phyloP scores from a whole-genome alignment of 2,113 vertebrate species.

The Thermophis baileyi region DNA sequence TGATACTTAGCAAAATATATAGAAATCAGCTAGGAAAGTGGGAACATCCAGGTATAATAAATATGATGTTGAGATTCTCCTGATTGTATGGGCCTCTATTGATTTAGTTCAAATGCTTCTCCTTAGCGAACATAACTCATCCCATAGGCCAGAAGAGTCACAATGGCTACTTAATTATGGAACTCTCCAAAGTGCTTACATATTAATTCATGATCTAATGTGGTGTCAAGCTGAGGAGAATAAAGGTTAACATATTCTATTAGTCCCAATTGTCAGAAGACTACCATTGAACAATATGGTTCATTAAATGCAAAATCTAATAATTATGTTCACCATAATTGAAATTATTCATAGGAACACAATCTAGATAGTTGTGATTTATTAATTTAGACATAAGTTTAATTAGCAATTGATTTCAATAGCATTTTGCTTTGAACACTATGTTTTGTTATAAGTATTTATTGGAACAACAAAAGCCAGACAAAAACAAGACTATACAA shows the following conservation, averaged over 20 bases:
- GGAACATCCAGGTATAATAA: conserved; percentile 6
- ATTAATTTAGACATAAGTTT: conserved; percentile 75
- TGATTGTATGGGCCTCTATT: conserved; percentile 13
- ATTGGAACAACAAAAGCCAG: conserved; percentile 28
- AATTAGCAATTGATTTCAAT: conserved; percentile 73
- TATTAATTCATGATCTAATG: conserved; percentile 69
- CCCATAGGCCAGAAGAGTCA: conserved; percentile 53
- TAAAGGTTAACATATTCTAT: conserved; percentile 79
- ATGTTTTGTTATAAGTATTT: conserved; percentile 55
- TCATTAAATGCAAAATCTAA: conserved; percentile 72
- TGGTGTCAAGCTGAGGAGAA: conserved; percentile 64
- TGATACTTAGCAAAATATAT: conserved; percentile 2
- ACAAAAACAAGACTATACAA: not conserved
- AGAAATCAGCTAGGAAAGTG: not conserved
- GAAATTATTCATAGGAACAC: conserved; percentile 70
- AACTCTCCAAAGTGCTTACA: conserved; percentile 62
- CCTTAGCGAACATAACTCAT: conserved; percentile 48
- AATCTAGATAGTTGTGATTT: conserved; percentile 71
- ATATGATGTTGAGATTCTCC: not conserved
- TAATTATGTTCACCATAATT: conserved; percentile 70
- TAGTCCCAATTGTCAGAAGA: conserved; percentile 75
- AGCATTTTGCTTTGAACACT: conserved; percentile 59
- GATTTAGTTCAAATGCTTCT: conserved; percentile 45
- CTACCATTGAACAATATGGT: conserved; percentile 70
- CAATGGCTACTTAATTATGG: conserved; percentile 67